Evolutionary conservation across 2,113 vertebrate genomes (phyloP).

Genomic region (Ascaphus truei): DNA sequence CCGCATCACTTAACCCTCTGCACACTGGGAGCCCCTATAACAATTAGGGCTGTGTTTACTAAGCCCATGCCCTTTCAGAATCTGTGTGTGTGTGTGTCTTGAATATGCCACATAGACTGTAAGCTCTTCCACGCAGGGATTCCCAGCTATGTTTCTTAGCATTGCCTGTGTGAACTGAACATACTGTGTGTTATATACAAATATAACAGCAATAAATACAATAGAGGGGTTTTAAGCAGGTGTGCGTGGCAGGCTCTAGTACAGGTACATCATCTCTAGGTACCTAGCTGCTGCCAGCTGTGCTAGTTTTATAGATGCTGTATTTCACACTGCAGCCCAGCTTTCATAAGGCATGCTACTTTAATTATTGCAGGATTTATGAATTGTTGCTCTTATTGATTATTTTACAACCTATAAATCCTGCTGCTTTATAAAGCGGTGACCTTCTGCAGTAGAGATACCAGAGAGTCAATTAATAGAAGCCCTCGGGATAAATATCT

Average conservation of each 20-base stretch:
- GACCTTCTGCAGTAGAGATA: constrained; percentile 29
- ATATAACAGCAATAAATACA: not conserved
- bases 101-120: no score
- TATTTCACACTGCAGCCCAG: constrained; percentile 7
- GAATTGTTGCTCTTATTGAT: constrained; percentile 46
- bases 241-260: no score
- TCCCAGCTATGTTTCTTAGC: no score
- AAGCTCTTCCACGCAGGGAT: no score
- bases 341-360: constrained; percentile 20
- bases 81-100: no score
- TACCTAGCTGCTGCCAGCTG: not conserved
- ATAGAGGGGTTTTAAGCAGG: not conserved
- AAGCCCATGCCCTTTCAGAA: no score
- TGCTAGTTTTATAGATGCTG: constrained; percentile 11
- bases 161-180: not conserved
- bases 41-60: no score
- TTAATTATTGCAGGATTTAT: constrained; percentile 49
- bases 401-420: constrained; percentile 35
- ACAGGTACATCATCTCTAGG: not conserved
- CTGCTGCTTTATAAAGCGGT: constrained; percentile 35
- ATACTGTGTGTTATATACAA: not conserved
- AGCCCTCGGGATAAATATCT: constrained; percentile 41
- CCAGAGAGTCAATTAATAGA: constrained; percentile 27
- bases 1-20: no score
- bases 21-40: no score